Conservation (phyloP, 2,113 vertebrate species). For the Ptilorrhoa leucosticta region DNA sequence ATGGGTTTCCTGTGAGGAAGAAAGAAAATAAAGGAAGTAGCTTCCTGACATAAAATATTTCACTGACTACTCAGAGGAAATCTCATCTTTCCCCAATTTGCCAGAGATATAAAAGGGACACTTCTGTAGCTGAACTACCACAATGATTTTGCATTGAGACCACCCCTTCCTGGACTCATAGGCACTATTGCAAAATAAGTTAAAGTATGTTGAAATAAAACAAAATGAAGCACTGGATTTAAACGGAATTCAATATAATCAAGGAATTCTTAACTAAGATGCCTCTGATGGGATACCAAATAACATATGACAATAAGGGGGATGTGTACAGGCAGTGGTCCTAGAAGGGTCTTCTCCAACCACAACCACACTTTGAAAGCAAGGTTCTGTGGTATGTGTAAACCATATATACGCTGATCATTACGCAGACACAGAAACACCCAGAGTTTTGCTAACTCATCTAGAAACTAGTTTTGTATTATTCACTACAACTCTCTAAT, state of each 20-base stretch:
- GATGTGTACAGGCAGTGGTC: not conserved
- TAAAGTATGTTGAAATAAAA: not conserved
- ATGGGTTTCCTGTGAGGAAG: not conserved
- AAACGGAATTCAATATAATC: not conserved
- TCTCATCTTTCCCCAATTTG: not conserved
- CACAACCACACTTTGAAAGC: not conserved
- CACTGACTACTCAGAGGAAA: not conserved
- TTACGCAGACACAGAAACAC: not conserved
- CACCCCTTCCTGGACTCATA: not conserved
- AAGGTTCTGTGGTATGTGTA: not conserved
- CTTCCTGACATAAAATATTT: not conserved
- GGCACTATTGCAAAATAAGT: not conserved
- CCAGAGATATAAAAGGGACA: not conserved
- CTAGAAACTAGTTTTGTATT: not conserved
- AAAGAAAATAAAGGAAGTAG: not conserved
- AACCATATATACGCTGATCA: not conserved
- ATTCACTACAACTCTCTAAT: not conserved
- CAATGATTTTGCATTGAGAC: not conserved
- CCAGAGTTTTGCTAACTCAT: not conserved
- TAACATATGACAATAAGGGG: not conserved
- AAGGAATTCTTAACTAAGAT: not conserved
- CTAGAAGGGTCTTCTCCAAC: not conserved
- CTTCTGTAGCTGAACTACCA: not conserved
- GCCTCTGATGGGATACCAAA: not conserved
- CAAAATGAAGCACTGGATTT: not conserved